These are phyloP conservation scores for Lysandra bellargus DNA, from an alignment of 2,888 invertebrate genomes.

Conservation along the genomic window DNA sequence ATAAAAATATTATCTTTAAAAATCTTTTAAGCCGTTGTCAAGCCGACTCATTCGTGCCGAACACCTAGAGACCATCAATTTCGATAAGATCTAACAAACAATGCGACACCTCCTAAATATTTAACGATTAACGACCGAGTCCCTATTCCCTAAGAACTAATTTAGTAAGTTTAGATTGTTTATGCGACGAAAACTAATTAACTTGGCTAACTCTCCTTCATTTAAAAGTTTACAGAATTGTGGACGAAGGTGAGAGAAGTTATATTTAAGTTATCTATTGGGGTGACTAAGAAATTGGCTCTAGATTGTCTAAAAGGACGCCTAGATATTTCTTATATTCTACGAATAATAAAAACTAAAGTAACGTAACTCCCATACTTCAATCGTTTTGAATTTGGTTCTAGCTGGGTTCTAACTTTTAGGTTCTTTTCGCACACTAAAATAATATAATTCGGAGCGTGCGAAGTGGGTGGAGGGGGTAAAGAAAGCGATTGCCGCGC, in stretches of 20 bases:
- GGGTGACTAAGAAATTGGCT: neutral
- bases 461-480: too few relatives aligned
- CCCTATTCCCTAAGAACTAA: neutral
- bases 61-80: too few relatives aligned
- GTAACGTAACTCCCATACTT: too few relatives aligned
- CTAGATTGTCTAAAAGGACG: neutral
- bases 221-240: constrained; percentile 16
- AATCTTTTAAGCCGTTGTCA: too few relatives aligned
- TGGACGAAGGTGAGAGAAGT: neutral
- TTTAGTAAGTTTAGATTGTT: neutral
- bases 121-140: neutral
- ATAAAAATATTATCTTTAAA: too few relatives aligned
- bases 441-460: too few relatives aligned
- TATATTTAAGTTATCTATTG: neutral
- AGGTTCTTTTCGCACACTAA: too few relatives aligned
- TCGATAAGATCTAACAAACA: neutral
- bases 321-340: neutral
- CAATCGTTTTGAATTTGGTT: too few relatives aligned
- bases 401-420: too few relatives aligned
- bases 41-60: too few relatives aligned
- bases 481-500: too few relatives aligned
- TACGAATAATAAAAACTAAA: too few relatives aligned
- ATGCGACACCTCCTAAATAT: neutral
- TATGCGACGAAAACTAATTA: constrained; percentile 9
- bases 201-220: neutral